A percentile compares a stretch with the other conserved stretches of the same genome.
phyloP scores from a whole-genome alignment of 1,140 invertebrate genomes.

The Antheraea mylitta region DNA sequence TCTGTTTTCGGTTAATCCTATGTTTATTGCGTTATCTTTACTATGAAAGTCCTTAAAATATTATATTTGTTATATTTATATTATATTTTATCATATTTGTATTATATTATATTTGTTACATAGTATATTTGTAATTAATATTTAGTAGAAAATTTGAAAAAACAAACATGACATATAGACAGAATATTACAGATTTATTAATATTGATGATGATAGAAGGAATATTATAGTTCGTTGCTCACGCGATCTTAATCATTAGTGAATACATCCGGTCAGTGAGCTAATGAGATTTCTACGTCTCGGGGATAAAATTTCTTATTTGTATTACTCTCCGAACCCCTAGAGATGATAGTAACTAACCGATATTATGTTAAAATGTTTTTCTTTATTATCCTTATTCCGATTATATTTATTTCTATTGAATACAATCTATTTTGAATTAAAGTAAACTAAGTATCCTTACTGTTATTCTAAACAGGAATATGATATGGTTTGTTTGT shows the following conservation, averaged over 20 bases:
- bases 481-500: too few relatives aligned
- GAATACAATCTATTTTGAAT: conserved; percentile 26
- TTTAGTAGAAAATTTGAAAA: too few relatives aligned
- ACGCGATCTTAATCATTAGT: conserved; percentile 28
- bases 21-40: too few relatives aligned
- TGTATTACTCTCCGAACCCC: neutral
- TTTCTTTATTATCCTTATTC: neutral
- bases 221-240: conserved; percentile 18
- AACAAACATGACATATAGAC: neutral
- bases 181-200: neutral
- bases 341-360: neutral
- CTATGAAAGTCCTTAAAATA: too few relatives aligned
- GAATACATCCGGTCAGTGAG: conserved; percentile 29
- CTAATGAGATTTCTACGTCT: conserved; percentile 48
- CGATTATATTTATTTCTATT: too few relatives aligned
- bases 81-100: too few relatives aligned
- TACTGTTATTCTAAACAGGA: too few relatives aligned
- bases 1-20: too few relatives aligned
- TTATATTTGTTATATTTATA: too few relatives aligned
- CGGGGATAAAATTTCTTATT: conserved; percentile 9
- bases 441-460: too few relatives aligned
- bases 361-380: neutral
- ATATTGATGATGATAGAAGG: neutral
- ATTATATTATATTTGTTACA: too few relatives aligned
- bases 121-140: too few relatives aligned